Percentiles rank a stretch among this genome's conserved stretches.
These are phyloP conservation scores for Chinchilla lanigera DNA, from an alignment of 2,113 vertebrate genomes.

Conservation along the genomic window DNA sequence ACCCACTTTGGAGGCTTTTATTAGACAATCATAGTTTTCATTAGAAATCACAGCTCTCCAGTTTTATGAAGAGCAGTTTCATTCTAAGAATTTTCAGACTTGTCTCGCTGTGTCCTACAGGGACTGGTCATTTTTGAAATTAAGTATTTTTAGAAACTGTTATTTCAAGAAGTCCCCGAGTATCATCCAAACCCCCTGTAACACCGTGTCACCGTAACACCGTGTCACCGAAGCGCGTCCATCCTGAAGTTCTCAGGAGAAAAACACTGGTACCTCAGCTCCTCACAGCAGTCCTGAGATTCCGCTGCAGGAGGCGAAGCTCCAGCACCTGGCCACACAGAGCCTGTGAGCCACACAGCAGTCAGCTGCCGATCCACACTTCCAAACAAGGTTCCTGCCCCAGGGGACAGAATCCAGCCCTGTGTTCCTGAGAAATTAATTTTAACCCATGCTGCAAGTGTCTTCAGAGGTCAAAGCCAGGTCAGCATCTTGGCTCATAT, in stretches of 20 bases:
- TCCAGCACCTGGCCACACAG: neutral
- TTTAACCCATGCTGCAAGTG: neutral
- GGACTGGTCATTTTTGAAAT: neutral
- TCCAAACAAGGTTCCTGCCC: neutral
- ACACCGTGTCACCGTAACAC: neutral
- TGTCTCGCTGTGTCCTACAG: neutral
- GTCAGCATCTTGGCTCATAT: neutral
- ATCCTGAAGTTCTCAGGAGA: neutral
- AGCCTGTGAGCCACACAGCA: neutral
- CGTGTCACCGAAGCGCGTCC: neutral
- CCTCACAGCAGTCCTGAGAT: neutral
- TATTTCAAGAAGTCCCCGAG: neutral
- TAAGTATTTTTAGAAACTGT: neutral
- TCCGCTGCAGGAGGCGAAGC: neutral
- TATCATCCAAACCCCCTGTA: neutral
- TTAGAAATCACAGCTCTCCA: slow-evolving; percentile 16
- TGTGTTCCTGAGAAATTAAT: neutral
- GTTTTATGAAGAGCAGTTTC: neutral
- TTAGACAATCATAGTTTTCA: neutral
- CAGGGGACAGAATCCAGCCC: neutral
- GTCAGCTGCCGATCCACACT: neutral
- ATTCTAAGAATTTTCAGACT: neutral
- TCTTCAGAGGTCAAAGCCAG: neutral
- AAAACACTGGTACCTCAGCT: neutral
- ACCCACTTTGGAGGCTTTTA: neutral